Conservation (phyloP, 2,888 invertebrate species). For the Eilema caniola region DNA sequence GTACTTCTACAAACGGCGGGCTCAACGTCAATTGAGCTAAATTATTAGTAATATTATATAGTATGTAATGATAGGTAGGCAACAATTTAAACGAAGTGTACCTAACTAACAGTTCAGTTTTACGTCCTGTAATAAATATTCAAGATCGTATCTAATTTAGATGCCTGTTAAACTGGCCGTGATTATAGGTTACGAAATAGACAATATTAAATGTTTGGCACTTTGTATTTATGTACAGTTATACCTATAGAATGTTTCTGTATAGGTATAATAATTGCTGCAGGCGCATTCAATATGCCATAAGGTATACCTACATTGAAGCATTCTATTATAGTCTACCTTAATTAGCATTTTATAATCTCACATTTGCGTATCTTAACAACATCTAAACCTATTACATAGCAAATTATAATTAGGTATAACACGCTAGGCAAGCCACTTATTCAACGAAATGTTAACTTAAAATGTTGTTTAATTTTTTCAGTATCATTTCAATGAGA, state of each 20-base stretch:
- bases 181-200: not conserved
- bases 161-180: not conserved
- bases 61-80: conserved; percentile 24
- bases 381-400: not conserved
- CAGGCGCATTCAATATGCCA: not conserved
- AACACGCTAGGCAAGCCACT: not conserved
- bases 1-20: conserved; percentile 44
- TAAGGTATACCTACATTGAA: not conserved
- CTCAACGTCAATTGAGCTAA: conserved; percentile 38
- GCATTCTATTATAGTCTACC: not conserved
- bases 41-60: conserved; percentile 40
- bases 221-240: not conserved
- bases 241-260: not conserved
- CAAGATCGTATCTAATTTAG: conserved; percentile 10
- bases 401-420: not conserved
- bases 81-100: conserved; percentile 21
- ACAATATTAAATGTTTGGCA: not conserved
- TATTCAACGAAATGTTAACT: not conserved
- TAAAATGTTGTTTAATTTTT: not conserved
- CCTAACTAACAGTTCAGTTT: conserved; percentile 28
- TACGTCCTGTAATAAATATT: conserved; percentile 23
- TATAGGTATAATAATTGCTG: not conserved
- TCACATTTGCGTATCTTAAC: not conserved
- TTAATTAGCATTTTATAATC: conserved; percentile 4
- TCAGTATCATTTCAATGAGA: not conserved